Conservation (phyloP, 2,797 vertebrate genomes). For the Spheniscus humboldti region DNA sequence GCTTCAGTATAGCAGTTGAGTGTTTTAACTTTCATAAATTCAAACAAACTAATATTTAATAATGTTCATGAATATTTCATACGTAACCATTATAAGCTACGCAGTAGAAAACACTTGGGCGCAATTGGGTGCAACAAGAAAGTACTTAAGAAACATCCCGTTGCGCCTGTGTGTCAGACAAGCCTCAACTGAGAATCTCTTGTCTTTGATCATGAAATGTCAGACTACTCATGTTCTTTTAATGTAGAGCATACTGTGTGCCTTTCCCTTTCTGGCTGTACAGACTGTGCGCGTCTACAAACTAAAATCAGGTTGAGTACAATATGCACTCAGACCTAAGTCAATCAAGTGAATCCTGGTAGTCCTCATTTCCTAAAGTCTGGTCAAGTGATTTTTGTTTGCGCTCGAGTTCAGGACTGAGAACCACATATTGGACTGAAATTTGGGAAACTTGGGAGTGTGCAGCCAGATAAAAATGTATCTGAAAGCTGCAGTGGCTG, state of each 20-base stretch:
- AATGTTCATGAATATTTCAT: not conserved
- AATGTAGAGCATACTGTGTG: not conserved
- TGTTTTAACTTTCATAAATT: conserved; percentile 24
- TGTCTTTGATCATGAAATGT: conserved; percentile 46
- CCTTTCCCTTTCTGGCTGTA: not conserved
- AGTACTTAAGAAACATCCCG: not conserved
- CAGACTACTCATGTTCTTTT: conserved; percentile 42
- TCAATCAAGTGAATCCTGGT: not conserved
- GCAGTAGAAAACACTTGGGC: not conserved
- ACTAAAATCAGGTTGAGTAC: not conserved
- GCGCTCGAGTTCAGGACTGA: not conserved
- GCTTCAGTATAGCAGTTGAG: not conserved
- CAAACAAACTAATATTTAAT: conserved; percentile 33
- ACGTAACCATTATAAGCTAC: not conserved
- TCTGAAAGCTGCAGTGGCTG: not conserved
- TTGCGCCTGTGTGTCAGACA: conserved; percentile 5
- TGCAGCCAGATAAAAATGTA: not conserved
- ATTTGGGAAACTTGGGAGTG: not conserved
- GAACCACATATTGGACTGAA: not conserved
- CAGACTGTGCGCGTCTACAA: not conserved
- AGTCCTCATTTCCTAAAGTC: not conserved
- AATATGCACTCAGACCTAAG: not conserved
- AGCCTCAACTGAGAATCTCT: not conserved
- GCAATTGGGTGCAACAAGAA: conserved; percentile 11
- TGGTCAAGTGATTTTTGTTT: not conserved